These are phyloP conservation scores for Heterocephalus glaber DNA, from an alignment of 2,113 vertebrate species.

Conservation along the genomic window DNA sequence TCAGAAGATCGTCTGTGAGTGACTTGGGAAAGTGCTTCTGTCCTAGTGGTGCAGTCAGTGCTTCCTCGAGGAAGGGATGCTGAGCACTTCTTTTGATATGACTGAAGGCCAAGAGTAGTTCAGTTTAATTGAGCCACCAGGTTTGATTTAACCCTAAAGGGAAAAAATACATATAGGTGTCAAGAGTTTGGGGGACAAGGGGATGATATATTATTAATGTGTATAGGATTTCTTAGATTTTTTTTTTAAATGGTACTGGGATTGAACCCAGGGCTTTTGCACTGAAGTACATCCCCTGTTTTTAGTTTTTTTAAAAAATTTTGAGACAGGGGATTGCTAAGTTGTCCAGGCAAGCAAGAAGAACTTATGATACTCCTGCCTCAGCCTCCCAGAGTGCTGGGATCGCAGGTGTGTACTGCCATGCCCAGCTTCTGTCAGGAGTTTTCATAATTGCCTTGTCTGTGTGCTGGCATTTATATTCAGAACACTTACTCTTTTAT, in stretches of 20 bases:
- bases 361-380: not conserved
- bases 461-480: not conserved
- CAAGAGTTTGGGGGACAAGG: not conserved
- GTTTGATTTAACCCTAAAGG: not conserved
- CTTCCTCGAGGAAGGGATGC: not conserved
- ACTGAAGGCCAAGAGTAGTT: not conserved
- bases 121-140: not conserved
- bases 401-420: no score
- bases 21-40: not conserved
- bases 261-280: not conserved
- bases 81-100: no score
- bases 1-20: slow-evolving; percentile 95
- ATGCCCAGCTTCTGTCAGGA: not conserved
- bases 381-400: not conserved
- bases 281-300: not conserved
- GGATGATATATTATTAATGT: not conserved
- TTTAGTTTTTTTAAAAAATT: not conserved
- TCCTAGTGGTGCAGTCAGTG: rapidly evolving
- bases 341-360: not conserved
- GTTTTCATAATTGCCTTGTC: not conserved
- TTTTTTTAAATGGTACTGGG: not conserved
- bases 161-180: not conserved
- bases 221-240: not conserved
- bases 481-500: not conserved
- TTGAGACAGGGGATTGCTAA: not conserved